Conservation (phyloP, 2,113 vertebrate species). For the Mustela lutreola region DNA sequence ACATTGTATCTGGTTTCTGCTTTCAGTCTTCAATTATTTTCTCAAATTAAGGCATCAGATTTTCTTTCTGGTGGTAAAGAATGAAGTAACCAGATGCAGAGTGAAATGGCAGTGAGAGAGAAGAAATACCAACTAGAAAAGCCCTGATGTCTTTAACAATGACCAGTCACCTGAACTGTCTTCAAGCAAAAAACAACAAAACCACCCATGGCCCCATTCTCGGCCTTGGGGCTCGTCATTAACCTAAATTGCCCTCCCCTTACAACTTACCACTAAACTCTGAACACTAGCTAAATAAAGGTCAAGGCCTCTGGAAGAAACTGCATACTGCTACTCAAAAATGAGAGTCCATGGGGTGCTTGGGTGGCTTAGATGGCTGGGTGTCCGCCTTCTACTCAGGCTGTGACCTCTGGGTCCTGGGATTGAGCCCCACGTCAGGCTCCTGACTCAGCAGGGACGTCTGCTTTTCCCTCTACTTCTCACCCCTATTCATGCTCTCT, state of each 20-base stretch:
- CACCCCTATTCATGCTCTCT: no score
- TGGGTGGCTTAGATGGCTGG: no score
- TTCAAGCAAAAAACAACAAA: neutral
- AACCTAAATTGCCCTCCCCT: neutral
- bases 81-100: neutral
- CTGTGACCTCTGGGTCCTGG: no score
- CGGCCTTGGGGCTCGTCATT: neutral
- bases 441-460: no score
- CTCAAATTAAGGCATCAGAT: neutral
- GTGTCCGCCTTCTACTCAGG: no score
- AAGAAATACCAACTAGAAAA: neutral
- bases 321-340: neutral
- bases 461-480: no score
- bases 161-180: neutral
- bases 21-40: neutral
- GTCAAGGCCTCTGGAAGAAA: neutral
- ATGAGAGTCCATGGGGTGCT: neutral
- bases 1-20: neutral
- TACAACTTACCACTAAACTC: neutral
- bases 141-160: neutral
- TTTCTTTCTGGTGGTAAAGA: constrained; percentile 28
- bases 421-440: no score
- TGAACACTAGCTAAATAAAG: neutral
- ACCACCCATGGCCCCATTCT: neutral
- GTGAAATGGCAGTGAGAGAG: neutral